A percentile compares a stretch with the other conserved stretches of the same genome.
Conservation (phyloP, 1,140 invertebrate genomes). For the Copidosoma floridanum region DNA sequence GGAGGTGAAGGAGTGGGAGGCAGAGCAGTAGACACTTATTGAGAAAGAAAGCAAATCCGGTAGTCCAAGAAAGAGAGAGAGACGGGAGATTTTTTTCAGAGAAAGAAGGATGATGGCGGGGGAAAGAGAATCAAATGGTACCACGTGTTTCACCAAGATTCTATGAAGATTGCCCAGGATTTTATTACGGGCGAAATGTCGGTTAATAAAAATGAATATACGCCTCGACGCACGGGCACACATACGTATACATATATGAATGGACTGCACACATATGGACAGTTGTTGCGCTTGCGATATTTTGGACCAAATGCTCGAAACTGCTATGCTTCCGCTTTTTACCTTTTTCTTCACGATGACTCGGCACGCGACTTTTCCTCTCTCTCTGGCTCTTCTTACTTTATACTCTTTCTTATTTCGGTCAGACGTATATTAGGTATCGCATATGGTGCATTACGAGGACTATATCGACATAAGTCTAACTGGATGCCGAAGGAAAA, state of each 20-base stretch:
- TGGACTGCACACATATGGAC: no score
- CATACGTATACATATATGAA: no score
- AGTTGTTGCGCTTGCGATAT: no score
- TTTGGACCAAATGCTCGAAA: slow-evolving; percentile 20
- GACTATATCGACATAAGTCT: no score
- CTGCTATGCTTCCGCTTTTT: slow-evolving; percentile 13
- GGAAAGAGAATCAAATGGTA: slow-evolving; percentile 28
- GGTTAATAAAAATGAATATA: slow-evolving; percentile 61
- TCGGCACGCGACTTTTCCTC: no score
- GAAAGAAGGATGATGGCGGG: slow-evolving; percentile 10
- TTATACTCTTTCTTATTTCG: no score
- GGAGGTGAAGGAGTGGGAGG: slow-evolving; percentile 18
- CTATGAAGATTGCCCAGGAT: slow-evolving; percentile 58
- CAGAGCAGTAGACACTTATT: slow-evolving; percentile 28
- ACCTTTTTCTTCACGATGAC: not conserved
- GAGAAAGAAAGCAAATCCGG: not conserved
- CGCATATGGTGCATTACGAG: no score
- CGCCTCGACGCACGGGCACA: no score
- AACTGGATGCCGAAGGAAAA: no score
- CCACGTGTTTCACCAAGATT: slow-evolving; percentile 58
- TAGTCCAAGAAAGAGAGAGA: slow-evolving; percentile 2
- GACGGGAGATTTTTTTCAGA: slow-evolving; percentile 1
- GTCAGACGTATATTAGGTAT: no score
- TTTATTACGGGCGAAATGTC: slow-evolving; percentile 58
- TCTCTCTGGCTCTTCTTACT: no score